Evolutionary conservation across 1,140 invertebrate genomes (phyloP), one percentile per base, ranked within the genome.

Genomic region (Chironomus tepperi): DNA sequence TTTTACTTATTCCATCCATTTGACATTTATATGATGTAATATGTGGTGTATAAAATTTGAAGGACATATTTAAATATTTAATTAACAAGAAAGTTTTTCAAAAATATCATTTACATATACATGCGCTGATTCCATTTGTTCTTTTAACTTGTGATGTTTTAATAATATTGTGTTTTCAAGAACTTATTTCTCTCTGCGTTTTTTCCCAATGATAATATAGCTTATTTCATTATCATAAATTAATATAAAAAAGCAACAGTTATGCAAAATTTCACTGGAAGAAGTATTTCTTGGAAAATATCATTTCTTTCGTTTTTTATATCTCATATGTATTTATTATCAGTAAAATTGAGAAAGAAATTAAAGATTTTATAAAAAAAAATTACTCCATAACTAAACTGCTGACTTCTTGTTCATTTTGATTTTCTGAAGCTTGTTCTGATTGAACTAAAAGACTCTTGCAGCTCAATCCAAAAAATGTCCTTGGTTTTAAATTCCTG

Each of bases 381-480:
- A 34, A 34, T 34, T 34, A 34, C 8, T 57, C 47, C 8, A 2
- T 12, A 57, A 3, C 47, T 2, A 7, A 57, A 12, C 8, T 7
- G 7, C 2, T 57, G 1, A n/a, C n/a, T 57, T 12, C n/a, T 57
- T 57, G 10, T 2, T 57, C 47, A 12, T 42, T 15, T 42, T 65
- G 47, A 74, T 72, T 47, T 43, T 72, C 43, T 24, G 8, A 8
- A 42, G 73, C 47, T 8, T 47, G 42, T 47, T 73, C 70, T 67
- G 24, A 15, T 42, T 15, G 10, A 12, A 75, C 73, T 1, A 72
- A 65, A 6, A 82, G 79, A 65, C 79, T 81, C 15, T 79, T 79
- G 1, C 83, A 80, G 8, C 88, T 87, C 7, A 94, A 82, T 9
- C 91, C 93, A 84, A 87, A 94, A 79, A 94, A 94, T 74, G 84